Evolutionary conservation across 2,113 vertebrate genomes (phyloP), one percentile per base, ranked within the genome.

Genomic region (Thryonomys swinderianus): DNA sequence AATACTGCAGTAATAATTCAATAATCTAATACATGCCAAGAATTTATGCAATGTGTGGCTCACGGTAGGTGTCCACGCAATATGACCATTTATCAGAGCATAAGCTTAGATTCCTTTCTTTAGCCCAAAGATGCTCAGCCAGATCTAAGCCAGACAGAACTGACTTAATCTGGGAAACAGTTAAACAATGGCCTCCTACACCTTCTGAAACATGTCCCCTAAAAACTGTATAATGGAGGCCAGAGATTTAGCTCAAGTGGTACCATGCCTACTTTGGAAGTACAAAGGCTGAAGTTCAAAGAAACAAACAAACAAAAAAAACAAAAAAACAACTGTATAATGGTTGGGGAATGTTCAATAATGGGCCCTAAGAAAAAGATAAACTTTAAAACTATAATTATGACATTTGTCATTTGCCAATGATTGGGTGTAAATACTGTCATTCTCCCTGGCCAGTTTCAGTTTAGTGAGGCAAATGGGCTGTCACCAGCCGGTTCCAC

Each of bases 71-170:
- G 14, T 80, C 85, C 40, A 64, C 84, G 51, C 85, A 91, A 61
- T 32, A 13, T 78, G 74, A 90, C 11, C 37, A 88, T 21, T 40
- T 92, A 53, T 71, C 71, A 37, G 40, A 37, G 25, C 37, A 11
- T 11, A 40, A 59, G 30, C 7, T 92, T 93, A 16, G 1, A 64
- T 80, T 82, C 20, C n/a, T 95, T 82, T 83, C 80, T n/a, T 81
- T 64, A 83, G 27, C 17, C 23, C 48, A 62, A 32, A 51, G 78
- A 55, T 59, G 30, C 42, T 88, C 8, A 66, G 57, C 11, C 45
- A 78, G 40, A 82, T 48, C 55, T 69, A 62, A 79, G 8, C 23
- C 25, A 45, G 37, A 61, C 21, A 69, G 55, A 91, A 69, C 3
- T 34, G 71, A 73, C 89, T 42, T 93, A 37, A 82, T 7, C 66